These are phyloP conservation scores for Numenius arquata DNA, from an alignment of 2,113 vertebrate genomes.

Conservation along the genomic window DNA sequence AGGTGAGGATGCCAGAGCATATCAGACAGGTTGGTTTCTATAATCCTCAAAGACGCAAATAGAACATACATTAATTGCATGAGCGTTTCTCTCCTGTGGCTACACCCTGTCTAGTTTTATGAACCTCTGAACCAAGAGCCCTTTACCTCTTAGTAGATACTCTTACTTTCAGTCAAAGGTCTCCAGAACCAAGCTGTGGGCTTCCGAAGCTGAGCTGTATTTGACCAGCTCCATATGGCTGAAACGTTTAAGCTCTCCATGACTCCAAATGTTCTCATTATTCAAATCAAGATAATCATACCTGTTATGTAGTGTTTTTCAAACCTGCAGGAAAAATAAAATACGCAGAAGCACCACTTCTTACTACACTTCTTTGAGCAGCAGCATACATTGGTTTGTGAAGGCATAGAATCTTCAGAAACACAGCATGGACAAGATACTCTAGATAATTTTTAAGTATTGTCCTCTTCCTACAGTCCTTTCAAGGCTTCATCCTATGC, in stretches of 20 bases:
- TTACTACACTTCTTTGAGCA: not conserved
- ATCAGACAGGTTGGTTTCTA: conserved; percentile 49
- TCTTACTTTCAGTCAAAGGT: conserved; percentile 31
- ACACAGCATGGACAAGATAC: not conserved
- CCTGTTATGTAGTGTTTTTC: not conserved
- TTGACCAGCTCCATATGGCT: not conserved
- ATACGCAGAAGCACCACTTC: not conserved
- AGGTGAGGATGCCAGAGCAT: not conserved
- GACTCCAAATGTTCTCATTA: not conserved
- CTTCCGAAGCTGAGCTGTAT: not conserved
- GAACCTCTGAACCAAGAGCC: conserved; percentile 19
- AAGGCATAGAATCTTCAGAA: not conserved
- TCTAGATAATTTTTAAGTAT: not conserved
- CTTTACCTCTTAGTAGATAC: not conserved
- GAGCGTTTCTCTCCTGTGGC: conserved; percentile 13
- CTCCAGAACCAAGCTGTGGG: not conserved
- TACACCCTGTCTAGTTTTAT: conserved; percentile 48
- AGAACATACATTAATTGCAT: not conserved
- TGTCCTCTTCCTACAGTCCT: not conserved
- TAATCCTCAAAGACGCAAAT: conserved; percentile 35
- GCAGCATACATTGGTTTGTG: not conserved
- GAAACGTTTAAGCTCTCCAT: not conserved
- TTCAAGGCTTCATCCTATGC: not conserved
- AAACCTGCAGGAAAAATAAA: not conserved
- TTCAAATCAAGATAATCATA: not conserved